Conservation (phyloP, 2,888 invertebrate species). For the Drosophila buzzatii region DNA sequence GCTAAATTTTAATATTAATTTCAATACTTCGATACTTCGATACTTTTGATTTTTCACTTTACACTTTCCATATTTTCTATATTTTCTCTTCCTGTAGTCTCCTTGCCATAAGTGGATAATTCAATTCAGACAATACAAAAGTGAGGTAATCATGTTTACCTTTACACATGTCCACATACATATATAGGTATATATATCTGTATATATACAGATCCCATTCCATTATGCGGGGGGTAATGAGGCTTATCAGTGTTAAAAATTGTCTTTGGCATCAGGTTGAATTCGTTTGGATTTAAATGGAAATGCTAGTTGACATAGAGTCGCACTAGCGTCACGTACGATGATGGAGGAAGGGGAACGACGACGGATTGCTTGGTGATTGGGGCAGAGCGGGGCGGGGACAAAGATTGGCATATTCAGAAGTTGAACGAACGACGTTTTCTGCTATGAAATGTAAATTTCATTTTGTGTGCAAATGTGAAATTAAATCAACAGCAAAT, state of each 20-base stretch:
- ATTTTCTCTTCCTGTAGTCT: too few relatives aligned
- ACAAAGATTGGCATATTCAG: conserved; percentile 30
- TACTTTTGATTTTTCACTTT: too few relatives aligned
- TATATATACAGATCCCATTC: background rate
- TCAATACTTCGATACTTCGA: too few relatives aligned
- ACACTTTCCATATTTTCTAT: too few relatives aligned
- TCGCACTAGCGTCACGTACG: conserved; percentile 5
- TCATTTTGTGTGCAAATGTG: conserved; percentile 49
- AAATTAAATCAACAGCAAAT: conserved; percentile 66
- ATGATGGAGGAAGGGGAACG: background rate
- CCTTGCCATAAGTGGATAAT: too few relatives aligned
- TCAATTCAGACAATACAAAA: too few relatives aligned
- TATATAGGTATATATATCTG: background rate
- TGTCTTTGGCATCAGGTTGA: background rate
- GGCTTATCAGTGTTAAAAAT: conserved; percentile 1
- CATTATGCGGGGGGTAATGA: background rate
- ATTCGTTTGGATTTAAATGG: conserved; percentile 2
- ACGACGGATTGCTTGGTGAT: background rate
- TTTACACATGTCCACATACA: background rate
- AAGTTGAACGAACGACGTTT: conserved; percentile 19
- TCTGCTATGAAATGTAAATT: conserved; percentile 53
- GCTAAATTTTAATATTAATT: too few relatives aligned
- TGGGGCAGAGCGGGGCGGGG: background rate
- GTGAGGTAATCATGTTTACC: too few relatives aligned
- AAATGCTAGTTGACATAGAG: background rate